Percentiles rank a stretch among this genome's conserved stretches.
Conservation (phyloP, 92 coral and sea anemone species). For the Zoanthus sansibaricus region DNA sequence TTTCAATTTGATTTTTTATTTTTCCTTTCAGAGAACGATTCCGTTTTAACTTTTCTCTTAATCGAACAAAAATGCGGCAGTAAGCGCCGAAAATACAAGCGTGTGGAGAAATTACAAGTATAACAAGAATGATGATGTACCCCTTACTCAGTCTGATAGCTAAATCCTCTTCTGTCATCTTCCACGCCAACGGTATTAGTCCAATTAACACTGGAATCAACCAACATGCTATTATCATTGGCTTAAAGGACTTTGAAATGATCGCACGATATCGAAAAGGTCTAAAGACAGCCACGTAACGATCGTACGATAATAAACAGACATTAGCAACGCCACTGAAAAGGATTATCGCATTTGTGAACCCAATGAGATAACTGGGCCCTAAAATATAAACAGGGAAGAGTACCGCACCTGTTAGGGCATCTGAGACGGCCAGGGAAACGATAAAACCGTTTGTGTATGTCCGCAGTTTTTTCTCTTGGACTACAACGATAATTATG, state of each 20-base stretch:
- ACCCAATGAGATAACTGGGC: constrained; percentile 21
- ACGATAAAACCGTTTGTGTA: constrained; percentile 29
- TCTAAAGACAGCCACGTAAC: constrained; percentile 29
- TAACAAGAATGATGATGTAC: constrained; percentile 7
- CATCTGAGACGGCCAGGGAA: constrained; percentile 33
- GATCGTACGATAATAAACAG: constrained; percentile 28
- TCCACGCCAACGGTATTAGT: constrained; percentile 20
- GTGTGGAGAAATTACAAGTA: neutral
- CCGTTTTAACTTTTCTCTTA: constrained; percentile 20
- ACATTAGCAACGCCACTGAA: constrained; percentile 43
- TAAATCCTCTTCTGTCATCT: neutral
- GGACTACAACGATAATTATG: constrained; percentile 26
- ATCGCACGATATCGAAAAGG: constrained; percentile 28
- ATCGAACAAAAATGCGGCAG: constrained; percentile 31
- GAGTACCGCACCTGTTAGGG: constrained; percentile 35
- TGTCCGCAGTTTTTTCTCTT: constrained; percentile 18
- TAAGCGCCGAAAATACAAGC: constrained; percentile 12
- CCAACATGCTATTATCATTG: constrained; percentile 15
- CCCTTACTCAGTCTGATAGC: neutral
- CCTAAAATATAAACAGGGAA: constrained; percentile 37
- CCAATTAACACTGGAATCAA: constrained; percentile 16
- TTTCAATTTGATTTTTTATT: neutral
- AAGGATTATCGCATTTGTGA: constrained; percentile 24
- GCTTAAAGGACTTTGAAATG: constrained; percentile 22
- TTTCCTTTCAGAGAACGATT: neutral